Percentiles rank a stretch among this genome's conserved stretches.
These are phyloP conservation scores for Rhinopomastus cyanomelas DNA, from an alignment of 2,113 vertebrate species.

Conservation along the genomic window DNA sequence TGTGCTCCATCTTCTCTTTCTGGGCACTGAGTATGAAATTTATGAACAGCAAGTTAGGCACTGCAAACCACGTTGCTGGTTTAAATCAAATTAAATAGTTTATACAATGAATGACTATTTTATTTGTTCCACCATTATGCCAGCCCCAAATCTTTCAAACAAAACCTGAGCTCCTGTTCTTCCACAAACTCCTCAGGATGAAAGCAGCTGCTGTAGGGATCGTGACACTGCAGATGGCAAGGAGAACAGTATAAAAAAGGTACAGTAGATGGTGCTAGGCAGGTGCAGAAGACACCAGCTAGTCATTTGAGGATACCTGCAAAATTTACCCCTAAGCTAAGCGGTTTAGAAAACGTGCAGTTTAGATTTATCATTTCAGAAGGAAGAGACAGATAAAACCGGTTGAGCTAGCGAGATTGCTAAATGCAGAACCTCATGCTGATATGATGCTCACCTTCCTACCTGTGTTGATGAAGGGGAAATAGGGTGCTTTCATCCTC, in stretches of 20 bases:
- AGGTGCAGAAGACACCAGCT: conserved; percentile 63
- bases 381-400: conserved; percentile 73
- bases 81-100: background rate
- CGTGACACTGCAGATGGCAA: background rate
- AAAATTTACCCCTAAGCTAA: conserved; percentile 67
- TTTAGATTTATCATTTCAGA: conserved; percentile 76
- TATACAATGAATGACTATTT: fast-evolving
- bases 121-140: background rate
- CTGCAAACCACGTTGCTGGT: background rate
- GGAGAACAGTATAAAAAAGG: conserved; percentile 24
- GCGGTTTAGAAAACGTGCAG: conserved; percentile 74
- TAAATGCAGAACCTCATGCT: conserved; percentile 60
- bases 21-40: background rate
- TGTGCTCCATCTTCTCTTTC: background rate
- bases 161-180: background rate
- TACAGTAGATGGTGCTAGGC: conserved; percentile 79
- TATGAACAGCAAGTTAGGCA: background rate
- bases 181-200: background rate
- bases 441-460: conserved; percentile 45
- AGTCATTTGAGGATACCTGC: conserved; percentile 63
- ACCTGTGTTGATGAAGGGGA: conserved; percentile 18
- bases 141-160: background rate
- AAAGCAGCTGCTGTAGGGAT: conserved; percentile 2
- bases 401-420: conserved; percentile 73
- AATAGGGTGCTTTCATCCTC: background rate